Percentiles rank a stretch among this genome's conserved stretches.
phyloP scores from a whole-genome alignment of 2,888 invertebrate species.

The Agriopis leucophaearia region DNA sequence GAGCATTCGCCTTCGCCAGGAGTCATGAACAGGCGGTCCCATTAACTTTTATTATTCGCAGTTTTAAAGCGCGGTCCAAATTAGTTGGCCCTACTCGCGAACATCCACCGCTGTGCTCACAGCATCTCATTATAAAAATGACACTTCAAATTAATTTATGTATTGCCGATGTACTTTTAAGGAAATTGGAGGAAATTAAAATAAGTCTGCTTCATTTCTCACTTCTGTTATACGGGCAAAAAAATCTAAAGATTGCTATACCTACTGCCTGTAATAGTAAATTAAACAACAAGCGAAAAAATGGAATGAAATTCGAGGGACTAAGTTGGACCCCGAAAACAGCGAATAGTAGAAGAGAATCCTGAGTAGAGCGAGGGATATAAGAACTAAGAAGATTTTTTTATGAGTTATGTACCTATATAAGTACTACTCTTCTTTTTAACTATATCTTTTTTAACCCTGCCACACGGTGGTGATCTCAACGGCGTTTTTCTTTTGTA shows the following conservation, averaged over 20 bases:
- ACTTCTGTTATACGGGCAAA: constrained; percentile 22
- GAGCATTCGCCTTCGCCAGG: constrained; percentile 78
- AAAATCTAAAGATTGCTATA: background rate
- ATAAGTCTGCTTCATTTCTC: constrained; percentile 9
- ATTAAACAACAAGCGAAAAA: no score
- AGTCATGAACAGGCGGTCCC: constrained; percentile 79
- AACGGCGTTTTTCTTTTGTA: no score
- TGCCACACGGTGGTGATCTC: no score
- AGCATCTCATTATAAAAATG: constrained; percentile 70
- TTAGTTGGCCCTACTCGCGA: constrained; percentile 81
- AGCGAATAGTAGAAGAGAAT: no score
- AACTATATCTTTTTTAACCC: no score
- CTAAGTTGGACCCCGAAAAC: no score
- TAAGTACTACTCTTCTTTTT: no score
- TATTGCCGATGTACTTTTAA: constrained; percentile 28
- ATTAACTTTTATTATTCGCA: constrained; percentile 84
- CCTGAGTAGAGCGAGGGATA: no score
- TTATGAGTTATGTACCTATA: no score
- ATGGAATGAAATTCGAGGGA: no score
- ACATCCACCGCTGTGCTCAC: constrained; percentile 65
- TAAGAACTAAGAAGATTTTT: no score
- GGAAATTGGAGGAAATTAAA: constrained; percentile 36
- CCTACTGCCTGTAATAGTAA: no score
- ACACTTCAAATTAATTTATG: constrained; percentile 67
- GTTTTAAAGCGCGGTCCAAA: constrained; percentile 83